Base-by-base conservation (phyloP, 1,140 invertebrate genomes). In the Ceratosolen solmsi region DNA sequence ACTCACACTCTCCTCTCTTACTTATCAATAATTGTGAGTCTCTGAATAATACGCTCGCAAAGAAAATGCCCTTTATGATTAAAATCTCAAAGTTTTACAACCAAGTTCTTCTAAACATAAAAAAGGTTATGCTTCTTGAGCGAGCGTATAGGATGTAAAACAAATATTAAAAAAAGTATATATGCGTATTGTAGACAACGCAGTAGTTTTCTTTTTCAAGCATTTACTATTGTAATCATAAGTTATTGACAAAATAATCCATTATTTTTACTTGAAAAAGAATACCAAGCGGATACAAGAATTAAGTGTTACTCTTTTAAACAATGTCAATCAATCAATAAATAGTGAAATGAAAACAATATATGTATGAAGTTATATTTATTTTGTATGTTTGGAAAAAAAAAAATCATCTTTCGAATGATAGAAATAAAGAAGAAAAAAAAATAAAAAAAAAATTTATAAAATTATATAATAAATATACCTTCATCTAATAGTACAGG, bases 1-100 rank as follows among this genome's bases (percentile, higher is more conserved):
- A n/a, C n/a, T n/a, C n/a, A n/a, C n/a, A n/a, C n/a, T n/a, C n/a
- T n/a, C n/a, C n/a, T n/a, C n/a, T n/a, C n/a, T n/a, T n/a, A n/a
- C n/a, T n/a, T n/a, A n/a, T n/a, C n/a, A n/a, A n/a, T n/a, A n/a
- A n/a, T n/a, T n/a, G n/a, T n/a, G n/a, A n/a, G n/a, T n/a, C n/a
- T n/a, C n/a, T n/a, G n/a, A n/a, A n/a, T n/a, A 30, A 68, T 38
- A 78, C 60, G 76, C 63, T 78, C 65, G 77, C 30, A 56, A 79
- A 79, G 60, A 71, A 70, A 70, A 25, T 41, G 33, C 27, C 4
- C 49, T 22, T 71, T 71, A 15, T 2, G 22, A 49, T 25, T 27
- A 27, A 0, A 13, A 30, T 71, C 7, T 49, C 38, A 13, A 27
- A 4, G n/a, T 49, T 49, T 71, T 36, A 33, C 8, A 74, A 41